Base-by-base conservation (phyloP, 2,888 invertebrate genomes). In the Rhaphigaster nebulosa region DNA sequence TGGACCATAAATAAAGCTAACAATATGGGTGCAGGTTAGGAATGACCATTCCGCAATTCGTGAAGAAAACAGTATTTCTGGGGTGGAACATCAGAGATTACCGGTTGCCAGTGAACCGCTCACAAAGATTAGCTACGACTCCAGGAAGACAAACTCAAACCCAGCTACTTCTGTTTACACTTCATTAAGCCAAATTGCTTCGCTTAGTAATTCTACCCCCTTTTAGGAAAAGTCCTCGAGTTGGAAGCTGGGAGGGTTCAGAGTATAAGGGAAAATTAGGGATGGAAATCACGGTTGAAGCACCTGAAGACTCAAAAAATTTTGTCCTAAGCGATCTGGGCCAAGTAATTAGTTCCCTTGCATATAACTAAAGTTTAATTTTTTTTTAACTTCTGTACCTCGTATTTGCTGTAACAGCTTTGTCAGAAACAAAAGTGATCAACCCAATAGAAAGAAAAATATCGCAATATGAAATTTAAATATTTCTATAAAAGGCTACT, bases 131-230 rank as follows among this genome's bases (percentile, higher is more conserved):
- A 76, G 38, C 20, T 76, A 76, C 70, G 70, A 34, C 70, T 76
- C 20, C 20, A 76, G 34, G 34, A 76, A 76, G 34, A 38, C 34
- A 23, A 76, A 76, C 70, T 76, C 20, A 23, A 76, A 76, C 70
- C 20, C 23, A 6, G 1, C 6, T 38, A 34, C 70, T 76, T 20
- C 70, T 76, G 70, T 76, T 76, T 76, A 76, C 70, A 76, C 70
- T 76, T 38, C 70, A 76, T 76, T 76, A 38, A 23, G 70, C 70
- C 38, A 76, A 38, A 76, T 76, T 38, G 20, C 70, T 76, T 76
- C 34, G 70, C 70, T 20, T 29, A 34, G 18, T 29, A 34, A 65
- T 29, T 76, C 70, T 18, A 15, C 4, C 70, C 20, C 13, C 38
- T 38, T 76, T 38, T 38, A 29, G 70, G 20, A 15, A 38, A 76